Conservation (phyloP, 2,797 vertebrate species). For the Ambastaia sidthimunki region DNA sequence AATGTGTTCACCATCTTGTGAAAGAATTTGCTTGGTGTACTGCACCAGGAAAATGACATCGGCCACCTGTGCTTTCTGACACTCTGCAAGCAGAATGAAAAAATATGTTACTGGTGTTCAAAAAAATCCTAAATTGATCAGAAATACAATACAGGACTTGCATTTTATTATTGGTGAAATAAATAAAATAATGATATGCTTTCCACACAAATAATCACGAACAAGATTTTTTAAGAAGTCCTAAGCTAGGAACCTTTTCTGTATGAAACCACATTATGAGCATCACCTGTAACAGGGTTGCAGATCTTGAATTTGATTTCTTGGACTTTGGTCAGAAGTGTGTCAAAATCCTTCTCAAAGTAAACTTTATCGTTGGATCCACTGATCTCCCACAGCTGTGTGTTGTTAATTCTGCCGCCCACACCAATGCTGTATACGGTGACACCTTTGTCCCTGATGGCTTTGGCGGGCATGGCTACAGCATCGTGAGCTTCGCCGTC, state of each 20-base stretch:
- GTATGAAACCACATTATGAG: neutral
- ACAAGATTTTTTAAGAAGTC: too few species aligned
- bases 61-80: constrained; percentile 76
- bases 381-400: constrained; percentile 81
- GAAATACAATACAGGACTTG: too few species aligned
- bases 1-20: constrained; percentile 72
- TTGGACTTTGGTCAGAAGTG: constrained; percentile 75
- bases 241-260: too few species aligned
- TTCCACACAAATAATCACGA: neutral
- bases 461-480: constrained; percentile 70
- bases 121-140: neutral
- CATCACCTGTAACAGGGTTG: constrained; percentile 75
- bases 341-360: constrained; percentile 75
- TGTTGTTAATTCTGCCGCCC: constrained; percentile 66
- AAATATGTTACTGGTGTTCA: neutral
- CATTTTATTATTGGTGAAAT: too few species aligned
- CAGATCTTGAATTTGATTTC: constrained; percentile 81
- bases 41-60: constrained; percentile 86
- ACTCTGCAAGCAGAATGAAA: constrained; percentile 65
- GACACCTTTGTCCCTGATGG: constrained; percentile 77
- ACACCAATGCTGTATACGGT: constrained; percentile 82
- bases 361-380: constrained; percentile 70
- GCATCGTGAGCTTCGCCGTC: constrained; percentile 81
- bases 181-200: neutral
- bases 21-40: constrained; percentile 69